Evolutionary conservation across 1,140 invertebrate genomes (phyloP).

Genomic region (Bombus affinis): DNA sequence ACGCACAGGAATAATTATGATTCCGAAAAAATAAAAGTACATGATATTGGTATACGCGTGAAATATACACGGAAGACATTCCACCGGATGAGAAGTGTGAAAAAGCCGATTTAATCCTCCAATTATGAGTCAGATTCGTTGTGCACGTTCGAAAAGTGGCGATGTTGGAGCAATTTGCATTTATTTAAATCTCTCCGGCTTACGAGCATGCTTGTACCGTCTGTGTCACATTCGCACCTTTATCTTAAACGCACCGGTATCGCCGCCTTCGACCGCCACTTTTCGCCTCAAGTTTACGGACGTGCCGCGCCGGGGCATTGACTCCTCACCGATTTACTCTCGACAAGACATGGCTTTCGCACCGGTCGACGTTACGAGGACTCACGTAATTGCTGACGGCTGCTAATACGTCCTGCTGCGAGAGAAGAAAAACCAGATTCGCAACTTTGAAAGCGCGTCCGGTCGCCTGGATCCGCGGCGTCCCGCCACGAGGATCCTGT

Average conservation of each 20-base stretch:
- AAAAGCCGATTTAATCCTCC: not conserved
- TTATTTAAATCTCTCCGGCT: slow-evolving; percentile 35
- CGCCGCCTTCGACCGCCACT: slow-evolving; percentile 41
- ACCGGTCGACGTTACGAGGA: slow-evolving; percentile 56
- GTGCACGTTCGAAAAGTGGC: slow-evolving; percentile 17
- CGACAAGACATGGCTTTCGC: slow-evolving; percentile 56
- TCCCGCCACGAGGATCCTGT: not conserved
- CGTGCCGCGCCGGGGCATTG: slow-evolving; percentile 52
- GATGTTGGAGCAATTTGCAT: slow-evolving; percentile 52
- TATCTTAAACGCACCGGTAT: slow-evolving; percentile 51
- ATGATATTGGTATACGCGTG: not conserved
- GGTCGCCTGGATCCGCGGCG: slow-evolving; percentile 26
- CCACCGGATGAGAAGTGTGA: not conserved
- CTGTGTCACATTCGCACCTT: slow-evolving; percentile 49
- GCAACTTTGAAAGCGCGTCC: slow-evolving; percentile 63
- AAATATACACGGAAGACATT: not conserved
- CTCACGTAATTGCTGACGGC: slow-evolving; percentile 70
- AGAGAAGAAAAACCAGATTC: slow-evolving; percentile 70
- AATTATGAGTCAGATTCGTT: slow-evolving; percentile 29
- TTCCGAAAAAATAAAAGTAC: not conserved
- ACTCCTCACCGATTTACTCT: slow-evolving; percentile 59
- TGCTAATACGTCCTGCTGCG: slow-evolving; percentile 65
- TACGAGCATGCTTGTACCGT: slow-evolving; percentile 17
- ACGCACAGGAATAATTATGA: not conserved
- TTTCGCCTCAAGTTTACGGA: slow-evolving; percentile 58